These are phyloP conservation scores for Rambutsinella grinnellia DNA, from an alignment of 2,888 invertebrate genomes.

Conservation along the genomic window DNA sequence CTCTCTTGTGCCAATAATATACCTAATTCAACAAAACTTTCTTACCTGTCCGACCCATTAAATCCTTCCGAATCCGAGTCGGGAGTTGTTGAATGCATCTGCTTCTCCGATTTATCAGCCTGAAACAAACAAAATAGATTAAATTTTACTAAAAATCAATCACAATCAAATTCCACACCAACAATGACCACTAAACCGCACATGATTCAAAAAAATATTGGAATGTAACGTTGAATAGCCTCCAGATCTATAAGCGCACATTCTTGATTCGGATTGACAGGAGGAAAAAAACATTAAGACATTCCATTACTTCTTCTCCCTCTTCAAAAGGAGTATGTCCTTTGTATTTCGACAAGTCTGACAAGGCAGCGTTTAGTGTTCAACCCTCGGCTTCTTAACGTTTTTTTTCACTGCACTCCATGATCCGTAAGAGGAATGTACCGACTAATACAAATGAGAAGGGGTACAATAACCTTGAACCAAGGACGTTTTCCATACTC, in stretches of 20 bases:
- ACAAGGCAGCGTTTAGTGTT: constrained; percentile 8
- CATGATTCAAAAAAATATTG: background rate
- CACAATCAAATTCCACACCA: background rate
- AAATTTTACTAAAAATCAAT: background rate
- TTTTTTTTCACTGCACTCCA: background rate
- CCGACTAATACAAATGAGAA: background rate
- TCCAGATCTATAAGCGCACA: background rate
- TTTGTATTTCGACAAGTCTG: constrained; percentile 49
- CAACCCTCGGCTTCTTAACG: background rate
- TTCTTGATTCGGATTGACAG: constrained; percentile 24
- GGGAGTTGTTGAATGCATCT: constrained; percentile 13
- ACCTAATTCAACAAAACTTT: background rate
- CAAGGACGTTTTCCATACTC: constrained; percentile 60
- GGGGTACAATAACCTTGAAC: constrained; percentile 64
- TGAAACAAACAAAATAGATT: constrained; percentile 11
- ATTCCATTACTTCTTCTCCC: constrained; percentile 18
- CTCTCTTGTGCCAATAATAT: background rate
- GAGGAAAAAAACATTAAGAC: constrained; percentile 30
- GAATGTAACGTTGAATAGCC: no score
- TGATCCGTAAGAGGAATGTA: background rate
- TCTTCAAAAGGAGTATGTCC: constrained; percentile 21
- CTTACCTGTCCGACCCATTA: constrained; percentile 41
- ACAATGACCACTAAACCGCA: background rate
- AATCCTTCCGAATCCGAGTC: constrained; percentile 30
- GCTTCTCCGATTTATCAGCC: constrained; percentile 39